Evolutionary conservation across 2,113 vertebrate species (phyloP).

Genomic region (Mirza zaza): DNA sequence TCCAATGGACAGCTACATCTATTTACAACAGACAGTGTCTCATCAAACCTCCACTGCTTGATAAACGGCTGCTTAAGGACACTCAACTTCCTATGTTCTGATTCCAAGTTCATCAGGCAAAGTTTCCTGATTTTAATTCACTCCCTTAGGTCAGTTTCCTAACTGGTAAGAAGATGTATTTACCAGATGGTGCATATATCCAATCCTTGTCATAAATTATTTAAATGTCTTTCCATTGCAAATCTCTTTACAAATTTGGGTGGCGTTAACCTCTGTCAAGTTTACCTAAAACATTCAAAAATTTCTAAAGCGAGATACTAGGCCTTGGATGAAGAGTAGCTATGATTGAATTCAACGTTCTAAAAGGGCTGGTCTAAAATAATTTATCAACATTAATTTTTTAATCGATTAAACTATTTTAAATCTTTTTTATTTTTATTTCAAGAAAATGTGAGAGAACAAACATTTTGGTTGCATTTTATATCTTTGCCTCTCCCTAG

Average conservation of each 20-base stretch:
- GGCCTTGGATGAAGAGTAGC: neutral
- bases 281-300: neutral
- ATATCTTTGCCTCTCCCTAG: too few species aligned
- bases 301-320: neutral
- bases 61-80: neutral
- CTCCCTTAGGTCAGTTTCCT: neutral
- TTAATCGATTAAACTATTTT: neutral
- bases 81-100: neutral
- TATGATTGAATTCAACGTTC: neutral
- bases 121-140: constrained; percentile 17
- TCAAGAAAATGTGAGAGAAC: too few species aligned
- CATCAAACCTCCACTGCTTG: neutral
- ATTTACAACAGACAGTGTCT: neutral
- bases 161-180: neutral
- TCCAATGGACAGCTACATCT: neutral
- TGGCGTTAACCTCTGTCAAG: neutral
- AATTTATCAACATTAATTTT: neutral
- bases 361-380: neutral
- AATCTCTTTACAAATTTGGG: neutral
- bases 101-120: neutral
- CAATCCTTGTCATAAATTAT: constrained; percentile 12
- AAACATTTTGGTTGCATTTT: too few species aligned
- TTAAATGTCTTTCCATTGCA: neutral
- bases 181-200: neutral
- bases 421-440: neutral